These are phyloP conservation scores for Phataginus tetradactyla DNA, from an alignment of 2,797 vertebrate species.

Conservation along the genomic window DNA sequence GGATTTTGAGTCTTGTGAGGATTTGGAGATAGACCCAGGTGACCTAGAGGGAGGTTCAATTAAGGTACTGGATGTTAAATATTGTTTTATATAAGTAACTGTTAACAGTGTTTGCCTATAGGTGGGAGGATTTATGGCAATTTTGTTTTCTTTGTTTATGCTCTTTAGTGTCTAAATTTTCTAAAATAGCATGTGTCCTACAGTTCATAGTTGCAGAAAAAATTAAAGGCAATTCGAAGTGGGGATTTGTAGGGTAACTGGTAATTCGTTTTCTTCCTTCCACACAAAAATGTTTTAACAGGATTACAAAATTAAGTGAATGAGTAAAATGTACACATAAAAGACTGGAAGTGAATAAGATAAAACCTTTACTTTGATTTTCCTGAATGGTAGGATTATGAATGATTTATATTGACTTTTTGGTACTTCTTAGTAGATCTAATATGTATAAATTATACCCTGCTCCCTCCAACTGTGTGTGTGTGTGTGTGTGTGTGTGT, in stretches of 20 bases:
- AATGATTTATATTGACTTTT: constrained; percentile 25
- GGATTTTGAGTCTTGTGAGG: constrained; percentile 53
- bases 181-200: neutral
- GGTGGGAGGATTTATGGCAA: neutral
- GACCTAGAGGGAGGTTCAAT: neutral
- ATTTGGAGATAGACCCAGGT: constrained; percentile 32
- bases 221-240: constrained; percentile 21
- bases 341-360: neutral
- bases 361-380: neutral
- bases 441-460: neutral
- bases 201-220: neutral
- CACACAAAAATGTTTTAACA: constrained; percentile 10
- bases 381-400: neutral
- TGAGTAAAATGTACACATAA: neutral
- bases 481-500: neutral
- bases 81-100: neutral
- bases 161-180: constrained; percentile 2
- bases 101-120: neutral
- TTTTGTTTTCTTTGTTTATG: neutral
- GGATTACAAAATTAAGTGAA: neutral
- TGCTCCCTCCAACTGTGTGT: neutral
- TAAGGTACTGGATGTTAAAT: constrained; percentile 59
- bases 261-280: constrained; percentile 25
- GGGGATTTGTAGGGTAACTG: neutral
- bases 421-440: neutral